Base-by-base conservation (phyloP, 2,888 invertebrate species). In the Drosophila seclusa region DNA sequence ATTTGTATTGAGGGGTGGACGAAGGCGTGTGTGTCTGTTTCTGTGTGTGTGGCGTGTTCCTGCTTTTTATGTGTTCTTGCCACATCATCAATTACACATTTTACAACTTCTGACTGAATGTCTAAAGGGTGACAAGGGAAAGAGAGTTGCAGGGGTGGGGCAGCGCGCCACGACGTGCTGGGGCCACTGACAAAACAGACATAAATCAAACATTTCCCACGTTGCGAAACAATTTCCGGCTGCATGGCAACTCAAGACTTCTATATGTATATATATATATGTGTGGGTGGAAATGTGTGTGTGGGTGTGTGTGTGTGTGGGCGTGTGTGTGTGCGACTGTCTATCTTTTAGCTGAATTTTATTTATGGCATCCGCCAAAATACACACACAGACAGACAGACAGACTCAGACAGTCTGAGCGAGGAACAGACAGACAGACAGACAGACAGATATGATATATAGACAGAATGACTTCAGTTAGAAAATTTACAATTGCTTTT, bases 141-240 rank as follows among this genome's bases (percentile, higher is more conserved):
- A 11, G 48, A 7, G 55, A 11, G 62, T 4, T 8, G 34, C 10
- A 0, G 8, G 16, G 5, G 7, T 2, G 31, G n/a, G 24, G n/a
- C 36, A 38, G 18, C 27, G 10, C 36, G 54, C 11, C n/a, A 45
- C 54, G 61, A 76, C 73, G 79, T 76, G 82, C 75, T 71, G 78
- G 81, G 66, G 80, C 75, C 78, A 78, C 88, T 86, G 79, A 82
- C 77, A 79, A 80, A 87, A 87, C 89, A 89, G 79, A 87, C 87
- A 87, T 87, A 87, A 87, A 87, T 87, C 89, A 87, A 89, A 87
- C 89, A 87, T 89, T 87, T 87, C 85, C 89, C 89, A 89, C 89
- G 87, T 85, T 89, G 76, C 87, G 83, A 87, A 87, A 87, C 83
- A 89, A 87, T 89, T 87, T 87, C 87, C 87, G 87, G 72, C 78